phyloP scores from a whole-genome alignment of 2,113 vertebrate genomes.

The Halichoeres trimaculatus region DNA sequence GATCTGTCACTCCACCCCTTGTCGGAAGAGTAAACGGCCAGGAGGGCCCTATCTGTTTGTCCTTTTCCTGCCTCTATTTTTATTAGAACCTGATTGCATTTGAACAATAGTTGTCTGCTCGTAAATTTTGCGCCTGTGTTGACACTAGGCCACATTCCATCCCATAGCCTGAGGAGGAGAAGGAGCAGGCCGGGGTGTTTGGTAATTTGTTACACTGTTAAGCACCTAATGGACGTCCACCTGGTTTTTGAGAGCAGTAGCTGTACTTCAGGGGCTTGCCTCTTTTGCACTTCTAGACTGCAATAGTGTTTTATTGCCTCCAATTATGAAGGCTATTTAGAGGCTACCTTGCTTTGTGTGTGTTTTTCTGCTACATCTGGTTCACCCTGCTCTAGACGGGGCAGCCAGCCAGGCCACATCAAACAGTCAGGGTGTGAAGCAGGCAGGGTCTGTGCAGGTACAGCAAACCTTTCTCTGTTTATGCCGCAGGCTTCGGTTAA shows the following conservation, averaged over 20 bases:
- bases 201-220: conserved; percentile 84
- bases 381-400: conserved; percentile 55
- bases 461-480: conserved; percentile 26
- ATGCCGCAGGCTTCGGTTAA: conserved; percentile 24
- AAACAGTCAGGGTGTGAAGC: conserved; percentile 63
- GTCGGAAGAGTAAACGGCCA: conserved; percentile 70
- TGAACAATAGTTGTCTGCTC: conserved; percentile 77
- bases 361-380: conserved; percentile 77
- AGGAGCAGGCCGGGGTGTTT: conserved; percentile 70
- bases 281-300: conserved; percentile 78
- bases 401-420: conserved; percentile 72
- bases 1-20: conserved; percentile 61
- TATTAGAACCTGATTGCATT: conserved; percentile 78
- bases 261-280: conserved; percentile 62
- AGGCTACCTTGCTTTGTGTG: conserved; percentile 74
- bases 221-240: conserved; percentile 79
- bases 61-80: conserved; percentile 68
- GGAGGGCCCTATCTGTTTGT: conserved; percentile 64
- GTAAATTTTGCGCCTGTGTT: conserved; percentile 80
- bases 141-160: conserved; percentile 79
- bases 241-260: conserved; percentile 78
- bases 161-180: conserved; percentile 71
- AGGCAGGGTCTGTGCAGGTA: conserved; percentile 58
- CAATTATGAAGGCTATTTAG: conserved; percentile 83
- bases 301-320: conserved; percentile 80